These are phyloP conservation scores for Pampus argenteus DNA, from an alignment of 2,797 vertebrate species.

Conservation along the genomic window DNA sequence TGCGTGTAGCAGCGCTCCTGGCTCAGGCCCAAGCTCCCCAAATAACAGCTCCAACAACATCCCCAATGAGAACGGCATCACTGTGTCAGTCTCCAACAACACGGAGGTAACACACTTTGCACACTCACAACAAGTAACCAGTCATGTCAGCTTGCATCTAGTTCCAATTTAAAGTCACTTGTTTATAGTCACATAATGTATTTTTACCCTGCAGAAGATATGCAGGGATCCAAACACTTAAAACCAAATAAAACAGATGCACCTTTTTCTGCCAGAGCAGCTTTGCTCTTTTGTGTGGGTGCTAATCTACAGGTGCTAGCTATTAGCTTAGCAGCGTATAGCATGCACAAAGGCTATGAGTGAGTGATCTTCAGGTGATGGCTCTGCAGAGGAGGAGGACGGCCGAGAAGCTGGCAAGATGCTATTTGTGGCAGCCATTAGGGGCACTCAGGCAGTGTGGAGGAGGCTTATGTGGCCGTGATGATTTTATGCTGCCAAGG, in stretches of 20 bases:
- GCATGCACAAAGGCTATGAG: constrained; percentile 16
- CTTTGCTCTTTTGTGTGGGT: constrained; percentile 16
- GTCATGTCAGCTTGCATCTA: too few relatives aligned
- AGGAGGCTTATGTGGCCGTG: constrained; percentile 54
- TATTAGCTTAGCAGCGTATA: constrained; percentile 28
- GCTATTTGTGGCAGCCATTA: constrained; percentile 71
- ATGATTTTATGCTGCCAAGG: constrained; percentile 23
- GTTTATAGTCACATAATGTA: not conserved
- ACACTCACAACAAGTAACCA: not conserved
- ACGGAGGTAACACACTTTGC: constrained; percentile 86
- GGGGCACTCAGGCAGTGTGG: constrained; percentile 57
- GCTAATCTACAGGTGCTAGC: constrained; percentile 34
- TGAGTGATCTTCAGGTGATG: constrained; percentile 40
- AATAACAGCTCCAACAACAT: constrained; percentile 96
- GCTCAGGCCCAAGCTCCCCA: constrained; percentile 96
- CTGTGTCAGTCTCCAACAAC: constrained; percentile 85
- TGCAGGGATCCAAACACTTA: not conserved
- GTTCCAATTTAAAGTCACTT: too few relatives aligned
- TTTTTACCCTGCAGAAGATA: not conserved
- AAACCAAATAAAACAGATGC: too few relatives aligned
- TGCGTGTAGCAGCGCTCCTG: constrained; percentile 94
- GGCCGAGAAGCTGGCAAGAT: constrained; percentile 41
- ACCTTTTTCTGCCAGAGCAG: constrained; percentile 8
- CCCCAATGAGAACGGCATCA: constrained; percentile 91
- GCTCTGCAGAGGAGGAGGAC: constrained; percentile 47